These are phyloP conservation scores for Parnassius apollo DNA, from an alignment of 2,888 invertebrate genomes.

Conservation along the genomic window DNA sequence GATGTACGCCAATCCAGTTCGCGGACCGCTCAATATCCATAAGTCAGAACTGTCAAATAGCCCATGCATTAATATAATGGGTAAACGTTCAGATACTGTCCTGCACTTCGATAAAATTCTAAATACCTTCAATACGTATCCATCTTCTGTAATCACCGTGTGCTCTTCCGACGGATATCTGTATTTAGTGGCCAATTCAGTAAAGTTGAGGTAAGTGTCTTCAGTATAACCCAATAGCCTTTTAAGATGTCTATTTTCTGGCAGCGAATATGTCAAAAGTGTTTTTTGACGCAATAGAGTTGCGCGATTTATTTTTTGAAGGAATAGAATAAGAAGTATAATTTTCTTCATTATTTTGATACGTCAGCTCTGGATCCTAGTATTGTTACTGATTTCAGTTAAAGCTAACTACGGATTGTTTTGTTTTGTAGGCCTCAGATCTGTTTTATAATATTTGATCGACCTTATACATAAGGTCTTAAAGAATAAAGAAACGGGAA, in stretches of 20 bases:
- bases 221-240: conserved; percentile 56
- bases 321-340: conserved; percentile 12
- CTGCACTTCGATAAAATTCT: conserved; percentile 46
- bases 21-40: conserved; percentile 57
- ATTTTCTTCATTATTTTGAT: conserved; percentile 25
- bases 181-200: conserved; percentile 39
- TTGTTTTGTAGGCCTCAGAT: conserved; percentile 50
- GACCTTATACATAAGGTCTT: conserved; percentile 63
- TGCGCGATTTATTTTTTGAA: conserved; percentile 10
- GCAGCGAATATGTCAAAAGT: conserved; percentile 49
- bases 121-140: conserved; percentile 40
- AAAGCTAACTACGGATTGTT: conserved; percentile 50
- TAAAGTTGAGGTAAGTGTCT: conserved; percentile 54
- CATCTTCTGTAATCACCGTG: conserved; percentile 44
- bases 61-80: conserved; percentile 49
- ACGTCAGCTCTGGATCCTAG: conserved; percentile 25
- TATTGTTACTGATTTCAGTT: conserved; percentile 43
- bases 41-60: conserved; percentile 45
- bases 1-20: conserved; percentile 39
- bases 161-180: conserved; percentile 38
- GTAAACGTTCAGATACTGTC: conserved; percentile 26
- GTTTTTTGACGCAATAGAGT: conserved; percentile 32
- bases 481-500: conserved; percentile 33
- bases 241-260: conserved; percentile 53
- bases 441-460: conserved; percentile 65